Evolutionary conservation across 2,797 vertebrate species (phyloP).

Genomic region (Acanthurus lineatus): DNA sequence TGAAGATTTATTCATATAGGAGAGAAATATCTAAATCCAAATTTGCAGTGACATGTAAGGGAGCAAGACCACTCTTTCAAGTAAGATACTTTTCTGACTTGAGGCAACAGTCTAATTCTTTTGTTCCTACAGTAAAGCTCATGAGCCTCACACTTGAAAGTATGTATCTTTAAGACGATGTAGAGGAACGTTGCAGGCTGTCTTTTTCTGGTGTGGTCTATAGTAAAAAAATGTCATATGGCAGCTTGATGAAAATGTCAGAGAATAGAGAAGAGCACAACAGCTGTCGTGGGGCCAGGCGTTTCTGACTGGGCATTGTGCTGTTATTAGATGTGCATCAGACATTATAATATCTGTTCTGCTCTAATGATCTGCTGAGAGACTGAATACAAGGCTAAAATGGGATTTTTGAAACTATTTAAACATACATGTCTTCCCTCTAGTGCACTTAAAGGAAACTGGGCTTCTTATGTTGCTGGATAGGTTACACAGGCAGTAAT

Average conservation of each 20-base stretch:
- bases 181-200: constrained; percentile 1
- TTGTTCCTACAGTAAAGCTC: constrained; percentile 11
- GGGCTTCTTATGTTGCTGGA: not conserved
- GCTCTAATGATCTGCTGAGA: constrained; percentile 46
- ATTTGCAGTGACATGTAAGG: not conserved
- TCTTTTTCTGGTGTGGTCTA: not conserved
- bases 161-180: not conserved
- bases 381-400: constrained; percentile 29
- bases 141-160: constrained; percentile 2
- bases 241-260: constrained; percentile 68
- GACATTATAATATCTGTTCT: constrained; percentile 28
- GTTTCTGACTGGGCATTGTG: constrained; percentile 10
- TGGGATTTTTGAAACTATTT: constrained; percentile 38
- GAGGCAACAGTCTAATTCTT: not conserved
- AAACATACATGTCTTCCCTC: constrained; percentile 10
- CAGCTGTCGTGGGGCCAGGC: constrained; percentile 42
- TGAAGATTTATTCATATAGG: constrained; percentile 23
- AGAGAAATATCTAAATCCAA: constrained; percentile 18
- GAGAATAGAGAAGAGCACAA: constrained; percentile 48
- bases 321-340: constrained; percentile 44
- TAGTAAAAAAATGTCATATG: constrained; percentile 58
- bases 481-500: constrained; percentile 9
- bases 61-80: not conserved
- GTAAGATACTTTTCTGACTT: not conserved
- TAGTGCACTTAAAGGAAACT: not conserved